Evolutionary conservation across 2,888 invertebrate species (phyloP).

Genomic region (Brachypterus glaber): DNA sequence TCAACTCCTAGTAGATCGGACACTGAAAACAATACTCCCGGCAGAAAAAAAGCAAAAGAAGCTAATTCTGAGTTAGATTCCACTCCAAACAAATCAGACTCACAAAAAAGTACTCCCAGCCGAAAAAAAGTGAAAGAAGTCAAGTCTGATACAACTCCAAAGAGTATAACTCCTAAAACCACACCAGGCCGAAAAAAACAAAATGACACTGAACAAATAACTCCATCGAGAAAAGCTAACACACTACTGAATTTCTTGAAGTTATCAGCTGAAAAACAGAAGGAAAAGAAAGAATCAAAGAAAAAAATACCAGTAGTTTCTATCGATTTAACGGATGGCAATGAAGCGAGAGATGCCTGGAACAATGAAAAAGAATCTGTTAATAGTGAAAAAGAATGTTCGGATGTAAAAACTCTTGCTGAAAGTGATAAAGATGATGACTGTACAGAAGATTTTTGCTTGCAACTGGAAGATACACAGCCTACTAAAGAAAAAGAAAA

Average conservation of each 20-base stretch:
- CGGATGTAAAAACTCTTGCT: not conserved
- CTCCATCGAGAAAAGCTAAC: slow-evolving; percentile 13
- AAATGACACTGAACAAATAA: slow-evolving; percentile 3
- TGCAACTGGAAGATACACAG: slow-evolving; percentile 25
- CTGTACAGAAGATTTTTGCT: slow-evolving; percentile 27
- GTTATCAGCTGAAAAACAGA: slow-evolving; percentile 11
- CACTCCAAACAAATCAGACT: too few relatives aligned
- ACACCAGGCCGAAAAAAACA: slow-evolving; percentile 1
- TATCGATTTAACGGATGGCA: slow-evolving; percentile 21
- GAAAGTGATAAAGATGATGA: slow-evolving; percentile 19
- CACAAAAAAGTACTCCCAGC: not conserved
- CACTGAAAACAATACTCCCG: not conserved
- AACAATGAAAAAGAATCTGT: slow-evolving; percentile 13
- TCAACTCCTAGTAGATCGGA: too few relatives aligned
- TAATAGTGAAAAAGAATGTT: slow-evolving; percentile 3
- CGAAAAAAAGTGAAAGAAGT: not conserved
- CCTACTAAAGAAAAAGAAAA: slow-evolving; percentile 14
- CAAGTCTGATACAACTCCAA: not conserved
- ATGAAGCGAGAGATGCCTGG: slow-evolving; percentile 28
- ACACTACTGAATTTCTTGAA: slow-evolving; percentile 19
- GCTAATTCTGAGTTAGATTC: too few relatives aligned
- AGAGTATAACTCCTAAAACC: not conserved
- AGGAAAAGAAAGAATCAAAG: slow-evolving; percentile 11
- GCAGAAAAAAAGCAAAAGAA: not conserved
- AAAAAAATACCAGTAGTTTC: too few relatives aligned